Evolutionary conservation across 1,140 invertebrate genomes (phyloP).

Genomic region (Scaptomyza pallida): DNA sequence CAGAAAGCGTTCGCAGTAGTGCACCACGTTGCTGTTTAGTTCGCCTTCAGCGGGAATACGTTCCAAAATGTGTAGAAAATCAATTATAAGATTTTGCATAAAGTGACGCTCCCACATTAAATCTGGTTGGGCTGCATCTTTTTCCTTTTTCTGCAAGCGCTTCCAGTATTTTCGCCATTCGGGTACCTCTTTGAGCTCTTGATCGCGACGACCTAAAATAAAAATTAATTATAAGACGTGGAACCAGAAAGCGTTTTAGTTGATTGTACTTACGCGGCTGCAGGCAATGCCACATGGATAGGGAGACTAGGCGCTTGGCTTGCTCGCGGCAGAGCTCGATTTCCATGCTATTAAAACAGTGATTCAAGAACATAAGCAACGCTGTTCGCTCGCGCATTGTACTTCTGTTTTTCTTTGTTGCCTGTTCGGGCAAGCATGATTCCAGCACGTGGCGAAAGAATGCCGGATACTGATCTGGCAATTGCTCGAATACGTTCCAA

Average conservation of each 20-base stretch:
- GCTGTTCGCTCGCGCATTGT: slow-evolving; percentile 93
- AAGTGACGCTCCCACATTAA: slow-evolving; percentile 95
- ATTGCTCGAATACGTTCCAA: slow-evolving; percentile 96
- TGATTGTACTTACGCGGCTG: slow-evolving; percentile 87
- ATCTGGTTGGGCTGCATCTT: slow-evolving; percentile 88
- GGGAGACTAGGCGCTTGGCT: slow-evolving; percentile 95
- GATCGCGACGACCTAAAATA: slow-evolving; percentile 88
- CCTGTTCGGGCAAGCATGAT: slow-evolving; percentile 69
- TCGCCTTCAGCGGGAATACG: slow-evolving; percentile 88
- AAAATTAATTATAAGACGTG: no score
- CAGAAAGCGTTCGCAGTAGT: slow-evolving; percentile 97
- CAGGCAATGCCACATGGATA: slow-evolving; percentile 97
- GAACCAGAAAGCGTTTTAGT: no score
- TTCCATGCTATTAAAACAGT: slow-evolving; percentile 99
- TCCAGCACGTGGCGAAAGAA: slow-evolving; percentile 96
- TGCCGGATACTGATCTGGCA: slow-evolving; percentile 91
- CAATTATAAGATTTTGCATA: slow-evolving; percentile 93
- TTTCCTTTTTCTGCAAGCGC: slow-evolving; percentile 90
- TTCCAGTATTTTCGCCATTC: slow-evolving; percentile 97
- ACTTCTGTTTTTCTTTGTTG: slow-evolving; percentile 56
- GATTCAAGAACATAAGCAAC: slow-evolving; percentile 95
- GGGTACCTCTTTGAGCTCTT: slow-evolving; percentile 93
- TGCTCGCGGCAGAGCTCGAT: slow-evolving; percentile 96
- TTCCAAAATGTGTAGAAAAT: slow-evolving; percentile 94
- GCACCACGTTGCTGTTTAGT: slow-evolving; percentile 85